Base-by-base conservation (phyloP, 2,888 invertebrate genomes). In the Pachymerium ferrugineum region DNA sequence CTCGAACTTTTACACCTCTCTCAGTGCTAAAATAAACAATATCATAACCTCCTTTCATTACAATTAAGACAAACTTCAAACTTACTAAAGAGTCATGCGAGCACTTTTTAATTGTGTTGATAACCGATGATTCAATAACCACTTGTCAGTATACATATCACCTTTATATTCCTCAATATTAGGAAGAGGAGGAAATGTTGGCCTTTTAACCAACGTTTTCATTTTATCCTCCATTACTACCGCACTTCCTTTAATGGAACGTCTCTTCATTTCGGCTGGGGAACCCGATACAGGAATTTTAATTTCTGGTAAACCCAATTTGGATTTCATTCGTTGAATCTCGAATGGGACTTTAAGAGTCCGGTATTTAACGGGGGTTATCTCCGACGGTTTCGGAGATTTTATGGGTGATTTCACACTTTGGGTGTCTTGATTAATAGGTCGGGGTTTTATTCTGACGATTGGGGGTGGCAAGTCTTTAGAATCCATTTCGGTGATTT, bases 181-280 rank as follows among this genome's bases (percentile, higher is more conserved):
- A 10, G 75, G 75, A 19, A 75, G n/a, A 6, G 75, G 75, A 25
- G 75, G 73, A 29, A 75, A 14, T 6, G 70, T n/a, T n/a, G 73
- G 33, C 12, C 73, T 35, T n/a, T 68, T 54, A 16, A 29, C 14
- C 3, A 75, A 73, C 5, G 30, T 30, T 25, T 70, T 73, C 47
- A 75, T 33, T 31, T 33, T 68, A 22, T 73, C 47, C 12, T 47
- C 54, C 25, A 25, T 25, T 5, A 28, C 28, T 3, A 22, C 14
- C 10, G 54, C 12, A 25, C 1, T 54, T 25, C 14, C 6, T 25
- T 8, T 14, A 1, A 14, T 22, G 3, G 25, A 14, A 19, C 54
- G 54, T 14, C 22, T 28, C 28, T 25, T 54, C 14, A 12, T 8
- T 8, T 54, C 54, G 3, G 54, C 25, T 5, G 54, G 22, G 1